Conservation (phyloP, 1,140 invertebrate genomes). For the Colletes latitarsis region DNA sequence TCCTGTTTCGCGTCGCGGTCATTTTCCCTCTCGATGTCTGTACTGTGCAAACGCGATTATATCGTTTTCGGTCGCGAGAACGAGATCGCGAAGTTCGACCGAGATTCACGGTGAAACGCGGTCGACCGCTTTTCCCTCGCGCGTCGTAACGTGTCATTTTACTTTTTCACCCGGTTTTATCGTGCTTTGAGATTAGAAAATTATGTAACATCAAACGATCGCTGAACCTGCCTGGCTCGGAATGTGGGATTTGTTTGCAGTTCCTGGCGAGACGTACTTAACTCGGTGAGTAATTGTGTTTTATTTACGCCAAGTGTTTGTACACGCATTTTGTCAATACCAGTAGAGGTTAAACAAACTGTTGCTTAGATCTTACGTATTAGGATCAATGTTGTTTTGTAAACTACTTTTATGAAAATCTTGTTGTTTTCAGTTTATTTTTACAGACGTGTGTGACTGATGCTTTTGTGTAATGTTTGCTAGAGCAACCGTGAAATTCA, state of each 20-base stretch:
- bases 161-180: background rate
- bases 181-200: constrained; percentile 23
- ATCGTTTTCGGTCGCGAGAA: constrained; percentile 1
- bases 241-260: constrained; percentile 56
- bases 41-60: background rate
- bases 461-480: background rate
- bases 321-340: too few relatives aligned
- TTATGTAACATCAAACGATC: constrained; percentile 52
- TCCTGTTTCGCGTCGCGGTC: background rate
- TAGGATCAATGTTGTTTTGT: background rate
- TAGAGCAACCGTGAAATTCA: constrained; percentile 30
- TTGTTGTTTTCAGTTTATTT: background rate
- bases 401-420: background rate
- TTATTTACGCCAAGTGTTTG: too few relatives aligned
- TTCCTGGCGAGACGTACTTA: constrained; percentile 44
- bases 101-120: constrained; percentile 33
- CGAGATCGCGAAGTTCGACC: constrained; percentile 30
- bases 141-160: background rate
- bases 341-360: background rate
- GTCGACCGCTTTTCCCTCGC: constrained; percentile 46
- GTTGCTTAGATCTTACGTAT: too few relatives aligned
- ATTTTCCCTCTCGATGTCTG: background rate
- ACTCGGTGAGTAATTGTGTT: constrained; percentile 42
- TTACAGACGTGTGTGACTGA: background rate
- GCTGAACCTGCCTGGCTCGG: constrained; percentile 52